phyloP scores from a whole-genome alignment of 1,140 invertebrate genomes.

The Zaprionus africanus region DNA sequence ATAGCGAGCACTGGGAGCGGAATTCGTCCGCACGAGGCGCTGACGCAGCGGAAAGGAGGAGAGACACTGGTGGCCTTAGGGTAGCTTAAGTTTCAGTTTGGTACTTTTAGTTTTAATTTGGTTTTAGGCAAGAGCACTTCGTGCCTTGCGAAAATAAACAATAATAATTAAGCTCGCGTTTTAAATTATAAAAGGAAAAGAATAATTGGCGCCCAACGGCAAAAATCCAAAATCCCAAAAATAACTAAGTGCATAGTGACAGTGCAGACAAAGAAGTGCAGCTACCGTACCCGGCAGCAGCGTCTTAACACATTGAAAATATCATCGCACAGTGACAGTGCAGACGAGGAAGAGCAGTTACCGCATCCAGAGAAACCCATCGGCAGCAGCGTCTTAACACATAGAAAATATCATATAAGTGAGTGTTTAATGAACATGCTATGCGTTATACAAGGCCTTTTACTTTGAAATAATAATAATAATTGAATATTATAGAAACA shows the following conservation, averaged over 20 bases:
- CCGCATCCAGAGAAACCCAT: no score
- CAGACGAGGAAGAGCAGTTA: no score
- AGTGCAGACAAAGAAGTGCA: neutral
- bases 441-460: neutral
- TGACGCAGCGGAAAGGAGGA: neutral
- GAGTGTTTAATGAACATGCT: neutral
- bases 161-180: no score
- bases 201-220: slow-evolving; percentile 1
- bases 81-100: neutral
- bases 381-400: no score
- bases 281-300: neutral
- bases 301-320: neutral
- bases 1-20: neutral
- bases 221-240: neutral
- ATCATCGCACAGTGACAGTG: no score
- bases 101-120: neutral
- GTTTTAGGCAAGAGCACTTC: no score
- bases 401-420: neutral
- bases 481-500: no score
- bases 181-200: neutral
- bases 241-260: neutral
- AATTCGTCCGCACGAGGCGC: neutral
- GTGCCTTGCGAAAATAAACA: neutral
- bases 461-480: no score
- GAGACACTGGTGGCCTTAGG: neutral